Conservation (phyloP, 2,888 invertebrate genomes). For the Drosophila mulleri region DNA sequence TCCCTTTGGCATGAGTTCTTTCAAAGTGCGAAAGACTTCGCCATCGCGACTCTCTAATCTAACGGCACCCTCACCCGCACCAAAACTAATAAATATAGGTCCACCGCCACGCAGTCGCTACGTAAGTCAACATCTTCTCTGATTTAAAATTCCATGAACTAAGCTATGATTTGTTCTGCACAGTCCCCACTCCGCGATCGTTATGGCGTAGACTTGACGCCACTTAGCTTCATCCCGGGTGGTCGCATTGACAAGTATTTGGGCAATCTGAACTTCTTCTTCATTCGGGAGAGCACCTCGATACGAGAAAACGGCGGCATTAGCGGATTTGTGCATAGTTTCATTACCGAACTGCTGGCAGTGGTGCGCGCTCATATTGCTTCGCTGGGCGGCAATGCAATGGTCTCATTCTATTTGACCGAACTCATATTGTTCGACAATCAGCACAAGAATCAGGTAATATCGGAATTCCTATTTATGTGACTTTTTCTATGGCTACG, state of each 20-base stretch:
- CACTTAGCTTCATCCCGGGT: conserved; percentile 92
- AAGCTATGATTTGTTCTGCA: background rate
- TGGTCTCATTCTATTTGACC: conserved; percentile 96
- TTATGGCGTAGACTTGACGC: conserved; percentile 91
- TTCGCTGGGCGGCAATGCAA: conserved; percentile 96
- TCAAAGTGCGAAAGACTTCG: conserved; percentile 86
- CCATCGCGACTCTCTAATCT: conserved; percentile 85
- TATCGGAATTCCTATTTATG: background rate
- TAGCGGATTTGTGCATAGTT: conserved; percentile 97
- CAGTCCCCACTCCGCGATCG: conserved; percentile 84
- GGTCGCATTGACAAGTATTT: conserved; percentile 92
- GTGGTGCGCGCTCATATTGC: conserved; percentile 97
- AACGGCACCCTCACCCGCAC: conserved; percentile 43
- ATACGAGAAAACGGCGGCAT: conserved; percentile 96
- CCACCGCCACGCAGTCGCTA: conserved; percentile 59
- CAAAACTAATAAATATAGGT: conserved; percentile 45
- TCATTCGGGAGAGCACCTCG: conserved; percentile 97
- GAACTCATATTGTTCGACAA: conserved; percentile 96
- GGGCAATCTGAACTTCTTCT: conserved; percentile 96
- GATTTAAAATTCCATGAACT: background rate
- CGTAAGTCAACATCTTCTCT: conserved; percentile 45
- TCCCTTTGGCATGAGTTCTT: conserved; percentile 83
- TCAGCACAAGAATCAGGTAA: conserved; percentile 98
- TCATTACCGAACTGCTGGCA: conserved; percentile 95
- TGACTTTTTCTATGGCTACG: background rate